Base-by-base conservation (phyloP, 2,797 vertebrate genomes). In the Poecile montanus region DNA sequence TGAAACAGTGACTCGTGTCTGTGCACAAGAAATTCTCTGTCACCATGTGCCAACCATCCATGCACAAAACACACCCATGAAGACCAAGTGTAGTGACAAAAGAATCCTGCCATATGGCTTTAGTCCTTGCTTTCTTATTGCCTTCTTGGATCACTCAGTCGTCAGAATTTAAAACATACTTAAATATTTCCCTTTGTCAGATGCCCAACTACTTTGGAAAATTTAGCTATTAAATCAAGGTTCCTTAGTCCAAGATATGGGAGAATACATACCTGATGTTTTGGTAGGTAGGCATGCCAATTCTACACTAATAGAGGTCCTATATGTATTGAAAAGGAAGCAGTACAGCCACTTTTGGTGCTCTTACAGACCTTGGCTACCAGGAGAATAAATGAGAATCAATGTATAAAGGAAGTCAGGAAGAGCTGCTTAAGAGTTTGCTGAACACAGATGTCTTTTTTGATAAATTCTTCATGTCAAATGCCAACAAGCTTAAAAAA, bases 391-490 rank as follows among this genome's bases (percentile, higher is more conserved):
- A 81, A 57, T 47, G 51, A 88, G 51, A 85, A 50, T 70, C 81
- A 86, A 73, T 53, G 22, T 63, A 32, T 30, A 40, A 91, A 73
- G 51, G 40, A 88, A 88, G 58, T 29, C 21, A 22, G 66, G 40
- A 95, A 16, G 63, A 78, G 42, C 45, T 90, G 51, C 70, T 70
- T 60, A 50, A 60, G 48, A 91, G 29, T 86, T 88, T 91, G 56
- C 34, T 91, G 53, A 86, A 61, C 58, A 81, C 83, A 73, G 70
- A 76, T 86, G 62, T 90, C 80, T 74, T 94, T 90, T 92, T 86
- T 75, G 79, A 94, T 93, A 93, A 95, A 96, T 90, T 61, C 89
- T 95, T 94, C 88, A 61, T 79, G 91, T 93, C 88, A 93, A 96
- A 94, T 50, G 45, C 44, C 38, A 25, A 81, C 82, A 76, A 86